Evolutionary conservation across 92 coral and sea anemone species (phyloP).

Genomic region (Actinostola sp.): DNA sequence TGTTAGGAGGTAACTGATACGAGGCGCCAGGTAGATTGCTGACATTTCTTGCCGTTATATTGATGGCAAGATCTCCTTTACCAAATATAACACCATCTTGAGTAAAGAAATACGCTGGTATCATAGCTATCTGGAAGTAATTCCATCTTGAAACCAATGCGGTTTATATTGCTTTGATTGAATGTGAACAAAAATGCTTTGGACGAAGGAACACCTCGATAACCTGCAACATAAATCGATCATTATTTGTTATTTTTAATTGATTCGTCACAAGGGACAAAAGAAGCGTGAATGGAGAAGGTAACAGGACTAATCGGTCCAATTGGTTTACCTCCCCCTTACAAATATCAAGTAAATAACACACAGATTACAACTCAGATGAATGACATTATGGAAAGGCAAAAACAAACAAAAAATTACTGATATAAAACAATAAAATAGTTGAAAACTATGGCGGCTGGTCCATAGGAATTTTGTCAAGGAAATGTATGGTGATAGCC

Average conservation of each 20-base stretch:
- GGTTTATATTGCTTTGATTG: not conserved
- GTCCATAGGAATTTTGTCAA: no score
- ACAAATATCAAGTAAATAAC: no score
- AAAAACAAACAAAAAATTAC: no score
- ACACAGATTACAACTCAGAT: no score
- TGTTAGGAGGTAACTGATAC: slow-evolving; percentile 15
- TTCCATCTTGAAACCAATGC: not conserved
- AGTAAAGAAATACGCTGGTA: slow-evolving; percentile 1
- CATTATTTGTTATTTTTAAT: not conserved
- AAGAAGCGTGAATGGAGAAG: not conserved
- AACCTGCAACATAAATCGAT: not conserved
- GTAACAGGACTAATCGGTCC: no score
- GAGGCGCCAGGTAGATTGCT: slow-evolving; percentile 7
- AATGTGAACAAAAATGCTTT: slow-evolving; percentile 18
- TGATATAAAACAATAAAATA: no score
- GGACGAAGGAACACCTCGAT: slow-evolving; percentile 18
- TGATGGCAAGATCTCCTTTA: slow-evolving; percentile 23
- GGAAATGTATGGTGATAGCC: no score
- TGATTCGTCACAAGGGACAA: not conserved
- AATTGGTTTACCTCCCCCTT: no score
- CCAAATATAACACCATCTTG: slow-evolving; percentile 33
- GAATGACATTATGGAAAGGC: no score
- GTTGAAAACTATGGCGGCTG: no score
- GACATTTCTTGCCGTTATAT: slow-evolving; percentile 9
- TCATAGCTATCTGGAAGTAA: not conserved